A percentile compares a stretch with the other conserved stretches of the same genome.
These are phyloP conservation scores for Zophobas morio DNA, from an alignment of 1,140 invertebrate species.

Conservation along the genomic window DNA sequence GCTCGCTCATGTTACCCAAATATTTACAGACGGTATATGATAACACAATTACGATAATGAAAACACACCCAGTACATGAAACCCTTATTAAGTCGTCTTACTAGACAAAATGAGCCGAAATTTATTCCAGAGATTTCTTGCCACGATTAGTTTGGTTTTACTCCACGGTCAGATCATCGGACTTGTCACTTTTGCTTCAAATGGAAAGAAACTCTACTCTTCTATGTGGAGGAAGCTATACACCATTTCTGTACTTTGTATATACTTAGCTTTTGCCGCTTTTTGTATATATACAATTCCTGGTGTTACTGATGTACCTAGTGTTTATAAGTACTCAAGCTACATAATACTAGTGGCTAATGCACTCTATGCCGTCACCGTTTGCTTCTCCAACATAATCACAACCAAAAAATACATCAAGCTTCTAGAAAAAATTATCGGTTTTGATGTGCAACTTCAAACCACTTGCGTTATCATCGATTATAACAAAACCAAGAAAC, in stretches of 20 bases:
- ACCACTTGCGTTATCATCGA: neutral
- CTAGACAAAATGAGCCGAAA: too few relatives aligned
- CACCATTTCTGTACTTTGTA: neutral
- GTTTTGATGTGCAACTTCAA: slow-evolving; percentile 25
- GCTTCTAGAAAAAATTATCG: neutral
- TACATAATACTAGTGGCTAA: neutral
- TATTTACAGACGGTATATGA: too few relatives aligned
- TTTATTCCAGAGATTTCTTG: too few relatives aligned
- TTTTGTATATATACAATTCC: neutral
- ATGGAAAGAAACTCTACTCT: neutral
- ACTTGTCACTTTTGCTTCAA: neutral
- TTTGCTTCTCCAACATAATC: neutral
- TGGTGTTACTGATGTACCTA: neutral
- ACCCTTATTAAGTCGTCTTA: too few relatives aligned
- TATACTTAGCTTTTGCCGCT: neutral
- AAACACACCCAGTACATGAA: too few relatives aligned
- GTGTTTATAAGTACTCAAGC: neutral
- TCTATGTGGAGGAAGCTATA: neutral
- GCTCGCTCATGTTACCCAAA: too few relatives aligned
- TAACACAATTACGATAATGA: too few relatives aligned
- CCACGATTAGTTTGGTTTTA: neutral
- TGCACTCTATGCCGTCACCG: neutral
- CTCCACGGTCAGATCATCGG: slow-evolving; percentile 2
- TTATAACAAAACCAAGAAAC: slow-evolving; percentile 23
- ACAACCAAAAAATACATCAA: slow-evolving; percentile 3